A percentile compares a stretch with the other conserved stretches of the same genome.
Conservation (phyloP, 1,140 invertebrate genomes). For the Sipha flava region DNA sequence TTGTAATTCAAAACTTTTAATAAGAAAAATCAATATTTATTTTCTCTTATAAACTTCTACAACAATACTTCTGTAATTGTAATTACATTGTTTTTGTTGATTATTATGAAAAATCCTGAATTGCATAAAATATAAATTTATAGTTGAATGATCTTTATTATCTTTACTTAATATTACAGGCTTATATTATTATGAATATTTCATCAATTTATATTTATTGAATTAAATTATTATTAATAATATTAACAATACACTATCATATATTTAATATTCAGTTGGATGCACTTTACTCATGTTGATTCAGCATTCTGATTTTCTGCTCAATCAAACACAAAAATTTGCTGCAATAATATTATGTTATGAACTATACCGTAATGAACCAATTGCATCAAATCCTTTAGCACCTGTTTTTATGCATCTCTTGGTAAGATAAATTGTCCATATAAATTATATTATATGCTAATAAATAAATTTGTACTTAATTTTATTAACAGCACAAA, state of each 20-base stretch:
- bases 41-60: too few species aligned
- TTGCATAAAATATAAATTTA: too few species aligned
- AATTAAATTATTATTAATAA: too few species aligned
- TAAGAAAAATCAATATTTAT: too few species aligned
- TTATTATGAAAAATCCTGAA: too few species aligned
- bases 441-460: neutral
- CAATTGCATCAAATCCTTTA: slow-evolving; percentile 61
- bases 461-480: neutral
- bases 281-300: slow-evolving; percentile 57
- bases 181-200: too few species aligned
- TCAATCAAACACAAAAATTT: slow-evolving; percentile 56
- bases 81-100: too few species aligned
- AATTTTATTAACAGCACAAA: neutral
- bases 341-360: slow-evolving; percentile 61
- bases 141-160: too few species aligned
- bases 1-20: too few species aligned
- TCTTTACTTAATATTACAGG: too few species aligned
- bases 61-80: too few species aligned
- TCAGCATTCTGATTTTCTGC: slow-evolving; percentile 61
- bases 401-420: slow-evolving; percentile 58
- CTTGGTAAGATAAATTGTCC: slow-evolving; percentile 47
- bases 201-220: too few species aligned
- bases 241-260: slow-evolving; percentile 28
- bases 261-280: slow-evolving; percentile 47
- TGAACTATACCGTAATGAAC: slow-evolving; percentile 63